Percentiles rank a stretch among this genome's conserved stretches.
Evolutionary conservation across 2,888 invertebrate genomes (phyloP).

Genomic region (Crepidodera aurea): DNA sequence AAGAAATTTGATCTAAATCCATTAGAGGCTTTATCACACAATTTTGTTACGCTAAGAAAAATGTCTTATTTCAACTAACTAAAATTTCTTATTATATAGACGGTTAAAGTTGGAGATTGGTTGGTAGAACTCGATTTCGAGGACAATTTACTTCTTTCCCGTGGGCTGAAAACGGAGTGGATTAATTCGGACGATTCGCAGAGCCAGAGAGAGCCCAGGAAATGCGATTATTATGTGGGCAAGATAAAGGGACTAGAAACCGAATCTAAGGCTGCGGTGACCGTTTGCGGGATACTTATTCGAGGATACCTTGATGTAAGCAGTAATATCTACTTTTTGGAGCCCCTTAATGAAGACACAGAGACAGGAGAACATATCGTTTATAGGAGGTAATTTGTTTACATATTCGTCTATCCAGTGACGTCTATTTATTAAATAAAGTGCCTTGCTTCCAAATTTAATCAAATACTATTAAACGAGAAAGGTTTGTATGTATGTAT

Average conservation of each 20-base stretch:
- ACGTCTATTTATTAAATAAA: too few species aligned
- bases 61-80: background rate
- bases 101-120: constrained; percentile 52
- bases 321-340: constrained; percentile 50
- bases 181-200: constrained; percentile 40
- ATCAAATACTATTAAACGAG: too few species aligned
- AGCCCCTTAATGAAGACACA: constrained; percentile 46
- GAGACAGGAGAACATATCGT: constrained; percentile 43
- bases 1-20: too few species aligned
- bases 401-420: too few species aligned
- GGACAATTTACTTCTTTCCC: constrained; percentile 49
- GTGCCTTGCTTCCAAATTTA: too few species aligned
- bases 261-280: constrained; percentile 50
- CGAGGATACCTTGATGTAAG: constrained; percentile 53
- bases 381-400: constrained; percentile 39
- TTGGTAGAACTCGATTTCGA: constrained; percentile 49
- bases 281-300: constrained; percentile 49
- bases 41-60: too few species aligned
- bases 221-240: constrained; percentile 54
- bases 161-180: constrained; percentile 50
- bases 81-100: constrained; percentile 36
- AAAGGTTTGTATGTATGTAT: too few species aligned
- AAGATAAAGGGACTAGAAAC: constrained; percentile 48
- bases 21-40: too few species aligned
- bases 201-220: constrained; percentile 4